Percentiles rank a stretch among this genome's conserved stretches.
Evolutionary conservation across 2,888 invertebrate species (phyloP).

Genomic region (Clistopyga incitator): DNA sequence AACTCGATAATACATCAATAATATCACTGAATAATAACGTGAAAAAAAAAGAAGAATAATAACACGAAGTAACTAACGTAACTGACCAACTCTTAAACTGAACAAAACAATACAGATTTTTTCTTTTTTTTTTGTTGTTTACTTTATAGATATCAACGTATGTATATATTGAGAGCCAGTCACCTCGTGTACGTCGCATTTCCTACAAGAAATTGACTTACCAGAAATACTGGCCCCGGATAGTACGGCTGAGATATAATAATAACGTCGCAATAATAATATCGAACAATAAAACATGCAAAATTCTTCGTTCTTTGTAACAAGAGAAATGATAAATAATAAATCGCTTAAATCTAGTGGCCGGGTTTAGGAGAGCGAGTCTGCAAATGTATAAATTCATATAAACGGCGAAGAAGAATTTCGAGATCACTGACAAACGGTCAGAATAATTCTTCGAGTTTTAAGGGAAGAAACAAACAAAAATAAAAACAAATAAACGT

Average conservation of each 20-base stretch:
- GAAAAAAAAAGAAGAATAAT: constrained; percentile 33
- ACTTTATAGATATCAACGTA: constrained; percentile 13
- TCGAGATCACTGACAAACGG: constrained; percentile 33
- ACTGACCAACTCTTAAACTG: constrained; percentile 44
- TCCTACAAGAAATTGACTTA: constrained; percentile 50
- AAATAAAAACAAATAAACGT: too few relatives aligned
- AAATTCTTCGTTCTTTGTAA: constrained; percentile 26
- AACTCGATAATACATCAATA: constrained; percentile 56
- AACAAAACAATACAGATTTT: constrained; percentile 47
- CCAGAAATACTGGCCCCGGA: constrained; percentile 56
- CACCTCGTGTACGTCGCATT: constrained; percentile 24
- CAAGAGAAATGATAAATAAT: constrained; percentile 45
- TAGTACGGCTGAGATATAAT: constrained; percentile 30
- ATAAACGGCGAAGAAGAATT: not conserved
- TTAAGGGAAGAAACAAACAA: too few relatives aligned
- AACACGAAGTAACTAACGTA: constrained; percentile 48
- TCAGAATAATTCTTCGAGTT: not conserved
- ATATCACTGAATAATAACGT: constrained; percentile 56
- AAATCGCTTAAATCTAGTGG: constrained; percentile 61
- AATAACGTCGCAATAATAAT: constrained; percentile 41
- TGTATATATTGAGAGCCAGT: constrained; percentile 54
- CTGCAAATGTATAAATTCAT: constrained; percentile 33
- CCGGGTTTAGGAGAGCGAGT: constrained; percentile 48
- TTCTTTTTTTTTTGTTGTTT: not conserved
- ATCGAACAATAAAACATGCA: constrained; percentile 42